These are phyloP conservation scores for Morus bassanus DNA, from an alignment of 2,797 vertebrate species.

Conservation along the genomic window DNA sequence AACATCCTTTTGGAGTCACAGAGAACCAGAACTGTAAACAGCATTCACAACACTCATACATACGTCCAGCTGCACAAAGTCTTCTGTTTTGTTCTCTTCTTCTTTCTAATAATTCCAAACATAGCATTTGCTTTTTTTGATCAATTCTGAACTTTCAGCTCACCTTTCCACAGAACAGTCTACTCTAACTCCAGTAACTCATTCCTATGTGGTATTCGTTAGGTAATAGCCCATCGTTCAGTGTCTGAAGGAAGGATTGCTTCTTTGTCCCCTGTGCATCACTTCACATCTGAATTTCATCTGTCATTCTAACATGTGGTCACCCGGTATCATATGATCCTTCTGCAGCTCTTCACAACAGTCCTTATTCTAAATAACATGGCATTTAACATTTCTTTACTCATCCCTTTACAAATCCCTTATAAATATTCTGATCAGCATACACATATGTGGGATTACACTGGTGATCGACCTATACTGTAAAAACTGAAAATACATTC, in stretches of 20 bases:
- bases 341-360: background rate
- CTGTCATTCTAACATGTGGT: background rate
- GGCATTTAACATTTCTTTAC: background rate
- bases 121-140: background rate
- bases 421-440: background rate
- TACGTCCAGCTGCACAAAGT: background rate
- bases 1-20: background rate
- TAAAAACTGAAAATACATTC: background rate
- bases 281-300: background rate
- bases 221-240: background rate
- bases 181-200: background rate
- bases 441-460: background rate
- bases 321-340: background rate
- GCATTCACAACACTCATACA: background rate
- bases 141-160: background rate
- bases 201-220: background rate
- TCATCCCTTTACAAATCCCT: background rate
- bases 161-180: background rate
- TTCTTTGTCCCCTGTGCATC: background rate
- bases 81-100: background rate
- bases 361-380: background rate
- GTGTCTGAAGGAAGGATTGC: background rate
- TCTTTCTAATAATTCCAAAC: background rate
- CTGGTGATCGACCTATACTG: rapidly evolving
- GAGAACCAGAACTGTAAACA: background rate